These are phyloP conservation scores for Apotomis betuletana DNA, from an alignment of 2,888 invertebrate species.

Conservation along the genomic window DNA sequence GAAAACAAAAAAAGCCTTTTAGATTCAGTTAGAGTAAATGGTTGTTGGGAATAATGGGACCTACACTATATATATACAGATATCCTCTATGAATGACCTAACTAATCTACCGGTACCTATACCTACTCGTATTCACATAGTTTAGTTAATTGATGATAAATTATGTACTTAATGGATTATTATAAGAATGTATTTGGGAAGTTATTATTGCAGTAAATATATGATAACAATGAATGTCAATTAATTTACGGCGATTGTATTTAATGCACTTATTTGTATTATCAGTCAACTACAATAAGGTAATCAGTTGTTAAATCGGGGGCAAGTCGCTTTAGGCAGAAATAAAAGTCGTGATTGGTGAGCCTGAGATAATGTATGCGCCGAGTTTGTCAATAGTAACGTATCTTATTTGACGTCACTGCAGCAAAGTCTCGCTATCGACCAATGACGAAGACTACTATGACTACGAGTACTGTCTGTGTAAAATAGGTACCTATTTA, in stretches of 20 bases:
- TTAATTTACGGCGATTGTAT: background rate
- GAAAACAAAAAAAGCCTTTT: too few relatives aligned
- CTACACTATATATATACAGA: too few relatives aligned
- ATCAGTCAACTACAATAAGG: conserved; percentile 10
- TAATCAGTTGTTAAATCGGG: conserved; percentile 18
- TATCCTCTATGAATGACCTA: too few relatives aligned
- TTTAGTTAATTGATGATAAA: too few relatives aligned
- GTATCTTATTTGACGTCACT: conserved; percentile 48
- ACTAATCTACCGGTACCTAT: too few relatives aligned
- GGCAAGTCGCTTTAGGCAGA: conserved; percentile 39
- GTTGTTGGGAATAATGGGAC: too few relatives aligned
- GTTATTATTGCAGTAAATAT: background rate
- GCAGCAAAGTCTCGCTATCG: conserved; percentile 33
- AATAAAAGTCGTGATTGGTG: conserved; percentile 53
- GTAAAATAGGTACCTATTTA: too few relatives aligned
- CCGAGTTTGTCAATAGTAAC: conserved; percentile 47
- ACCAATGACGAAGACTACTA: conserved; percentile 50
- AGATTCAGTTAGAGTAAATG: too few relatives aligned
- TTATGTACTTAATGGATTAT: too few relatives aligned
- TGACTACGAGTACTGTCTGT: too few relatives aligned
- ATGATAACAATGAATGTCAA: background rate
- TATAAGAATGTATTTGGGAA: too few relatives aligned
- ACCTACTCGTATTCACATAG: too few relatives aligned
- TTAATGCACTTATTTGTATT: background rate
- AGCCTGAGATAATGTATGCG: conserved; percentile 50